These are phyloP conservation scores for Aptenodytes forsteri DNA, from an alignment of 2,113 vertebrate species.

Conservation along the genomic window DNA sequence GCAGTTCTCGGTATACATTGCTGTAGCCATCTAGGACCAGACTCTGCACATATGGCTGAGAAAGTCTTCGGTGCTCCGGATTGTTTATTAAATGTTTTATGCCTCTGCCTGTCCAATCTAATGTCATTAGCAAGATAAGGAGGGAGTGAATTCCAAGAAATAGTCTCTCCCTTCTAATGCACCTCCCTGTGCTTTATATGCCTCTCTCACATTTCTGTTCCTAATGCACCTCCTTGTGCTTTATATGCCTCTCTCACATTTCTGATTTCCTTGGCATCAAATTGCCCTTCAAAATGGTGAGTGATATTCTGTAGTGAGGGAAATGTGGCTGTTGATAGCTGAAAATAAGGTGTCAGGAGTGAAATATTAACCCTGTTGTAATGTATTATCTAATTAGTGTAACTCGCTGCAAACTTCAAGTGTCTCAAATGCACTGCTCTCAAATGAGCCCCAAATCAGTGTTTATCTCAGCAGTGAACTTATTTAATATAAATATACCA, in stretches of 20 bases:
- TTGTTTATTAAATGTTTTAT: not conserved
- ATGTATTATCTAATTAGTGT: constrained; percentile 18
- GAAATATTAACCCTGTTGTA: not conserved
- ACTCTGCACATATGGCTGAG: not conserved
- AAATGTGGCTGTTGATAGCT: not conserved
- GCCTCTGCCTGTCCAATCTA: not conserved
- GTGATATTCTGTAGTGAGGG: not conserved
- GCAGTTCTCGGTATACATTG: rapidly evolving
- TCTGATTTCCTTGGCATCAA: not conserved
- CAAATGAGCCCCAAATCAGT: not conserved
- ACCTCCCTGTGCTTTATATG: not conserved
- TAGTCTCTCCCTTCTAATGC: not conserved
- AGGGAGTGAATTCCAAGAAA: not conserved
- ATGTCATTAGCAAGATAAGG: not conserved
- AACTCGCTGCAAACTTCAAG: not conserved
- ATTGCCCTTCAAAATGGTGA: not conserved
- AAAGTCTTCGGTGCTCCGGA: not conserved
- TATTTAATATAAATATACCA: not conserved
- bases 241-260: not conserved
- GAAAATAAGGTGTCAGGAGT: not conserved
- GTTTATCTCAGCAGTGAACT: not conserved
- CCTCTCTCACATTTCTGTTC: not conserved
- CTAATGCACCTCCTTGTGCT: not conserved
- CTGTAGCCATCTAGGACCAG: not conserved
- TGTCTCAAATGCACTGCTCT: not conserved